These are phyloP conservation scores for Eudasyphora cyanicolor DNA, from an alignment of 2,888 invertebrate genomes.

Conservation along the genomic window DNA sequence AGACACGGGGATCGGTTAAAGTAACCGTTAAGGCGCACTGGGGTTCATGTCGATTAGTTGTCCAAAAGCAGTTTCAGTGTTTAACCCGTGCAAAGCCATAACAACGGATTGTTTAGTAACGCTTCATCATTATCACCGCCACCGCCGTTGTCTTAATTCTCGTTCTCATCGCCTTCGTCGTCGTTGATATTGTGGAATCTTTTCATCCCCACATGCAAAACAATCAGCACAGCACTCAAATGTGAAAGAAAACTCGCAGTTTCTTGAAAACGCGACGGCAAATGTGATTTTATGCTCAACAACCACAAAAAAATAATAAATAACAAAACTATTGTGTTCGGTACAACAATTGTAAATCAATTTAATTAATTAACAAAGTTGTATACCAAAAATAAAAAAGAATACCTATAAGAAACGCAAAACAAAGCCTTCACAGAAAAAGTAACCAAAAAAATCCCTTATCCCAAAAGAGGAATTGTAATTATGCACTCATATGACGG, in stretches of 20 bases:
- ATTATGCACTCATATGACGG: constrained; percentile 17
- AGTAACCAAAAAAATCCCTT: background rate
- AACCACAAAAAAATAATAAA: background rate
- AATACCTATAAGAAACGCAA: background rate
- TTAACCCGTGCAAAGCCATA: constrained; percentile 59
- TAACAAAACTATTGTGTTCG: background rate
- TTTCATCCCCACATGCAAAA: constrained; percentile 9
- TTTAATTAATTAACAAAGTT: constrained; percentile 20
- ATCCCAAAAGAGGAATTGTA: background rate
- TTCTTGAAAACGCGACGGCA: constrained; percentile 1
- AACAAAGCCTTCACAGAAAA: background rate
- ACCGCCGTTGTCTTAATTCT: constrained; percentile 1
- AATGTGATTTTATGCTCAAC: constrained; percentile 1
- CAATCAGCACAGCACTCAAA: background rate
- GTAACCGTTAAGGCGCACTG: constrained; percentile 61
- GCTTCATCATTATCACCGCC: constrained; percentile 39
- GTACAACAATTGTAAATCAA: background rate
- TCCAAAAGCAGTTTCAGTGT: constrained; percentile 60
- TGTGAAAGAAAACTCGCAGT: background rate
- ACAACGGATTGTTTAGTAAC: constrained; percentile 62
- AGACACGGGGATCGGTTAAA: constrained; percentile 35
- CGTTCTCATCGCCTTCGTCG: background rate
- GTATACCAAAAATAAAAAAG: background rate
- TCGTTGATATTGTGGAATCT: background rate
- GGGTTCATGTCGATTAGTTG: constrained; percentile 57